Percentiles rank a stretch among this genome's conserved stretches.
Conservation (phyloP, 2,113 vertebrate species). For the Peromyscus maniculatus region DNA sequence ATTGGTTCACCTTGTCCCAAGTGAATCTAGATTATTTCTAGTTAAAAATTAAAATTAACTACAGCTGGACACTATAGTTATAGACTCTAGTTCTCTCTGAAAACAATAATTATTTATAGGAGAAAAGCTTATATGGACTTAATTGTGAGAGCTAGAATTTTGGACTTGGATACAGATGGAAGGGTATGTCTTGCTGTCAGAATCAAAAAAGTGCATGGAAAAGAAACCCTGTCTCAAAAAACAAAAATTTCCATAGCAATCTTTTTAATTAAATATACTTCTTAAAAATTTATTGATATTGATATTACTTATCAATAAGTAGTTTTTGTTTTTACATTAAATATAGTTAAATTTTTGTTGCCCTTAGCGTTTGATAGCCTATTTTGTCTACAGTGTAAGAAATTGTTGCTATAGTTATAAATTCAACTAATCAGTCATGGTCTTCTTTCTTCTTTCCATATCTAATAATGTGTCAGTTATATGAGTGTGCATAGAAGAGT, state of each 20-base stretch:
- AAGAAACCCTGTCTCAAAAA: background rate
- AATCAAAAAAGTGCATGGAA: background rate
- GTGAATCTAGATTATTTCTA: background rate
- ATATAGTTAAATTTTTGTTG: conserved; percentile 32
- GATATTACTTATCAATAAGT: background rate
- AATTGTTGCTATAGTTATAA: conserved; percentile 19
- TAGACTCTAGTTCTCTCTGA: background rate
- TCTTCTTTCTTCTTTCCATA: background rate
- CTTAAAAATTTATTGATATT: too few species aligned
- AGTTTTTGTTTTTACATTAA: conserved; percentile 30
- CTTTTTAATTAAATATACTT: background rate
- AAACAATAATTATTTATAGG: background rate
- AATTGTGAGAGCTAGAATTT: background rate
- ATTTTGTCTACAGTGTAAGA: background rate
- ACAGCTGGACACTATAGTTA: background rate
- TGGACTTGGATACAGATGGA: background rate
- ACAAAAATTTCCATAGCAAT: background rate
- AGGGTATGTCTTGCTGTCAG: conserved; percentile 33
- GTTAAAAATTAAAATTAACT: background rate
- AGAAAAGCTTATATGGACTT: conserved; percentile 19
- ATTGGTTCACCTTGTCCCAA: background rate
- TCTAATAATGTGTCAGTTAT: background rate
- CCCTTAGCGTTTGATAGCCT: background rate
- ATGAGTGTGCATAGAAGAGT: background rate
- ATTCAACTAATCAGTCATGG: background rate